These are phyloP conservation scores for Solea senegalensis DNA, from an alignment of 2,113 vertebrate species.

Conservation along the genomic window DNA sequence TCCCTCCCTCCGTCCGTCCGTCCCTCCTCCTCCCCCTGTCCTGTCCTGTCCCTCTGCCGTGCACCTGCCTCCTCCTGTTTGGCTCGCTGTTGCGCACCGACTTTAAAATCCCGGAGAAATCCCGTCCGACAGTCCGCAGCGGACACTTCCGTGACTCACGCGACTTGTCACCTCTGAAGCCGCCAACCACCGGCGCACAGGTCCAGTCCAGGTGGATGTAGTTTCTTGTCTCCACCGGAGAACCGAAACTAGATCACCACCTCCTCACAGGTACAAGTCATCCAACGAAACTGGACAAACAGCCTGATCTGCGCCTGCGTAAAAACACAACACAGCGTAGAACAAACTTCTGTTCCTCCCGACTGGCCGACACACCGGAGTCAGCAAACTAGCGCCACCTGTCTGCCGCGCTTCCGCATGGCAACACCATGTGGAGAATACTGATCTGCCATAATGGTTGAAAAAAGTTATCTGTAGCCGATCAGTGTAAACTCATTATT, in stretches of 20 bases:
- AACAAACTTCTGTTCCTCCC: conserved; percentile 78
- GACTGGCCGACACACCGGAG: conserved; percentile 39
- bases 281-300: conserved; percentile 85
- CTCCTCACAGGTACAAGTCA: conserved; percentile 83
- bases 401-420: conserved; percentile 45
- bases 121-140: conserved; percentile 59
- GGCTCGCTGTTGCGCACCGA: conserved; percentile 74
- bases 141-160: conserved; percentile 50
- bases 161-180: conserved; percentile 26
- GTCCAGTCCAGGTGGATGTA: not conserved
- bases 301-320: conserved; percentile 82
- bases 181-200: not conserved
- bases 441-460: too few relatives aligned
- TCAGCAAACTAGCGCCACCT: conserved; percentile 76
- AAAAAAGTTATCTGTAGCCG: too few relatives aligned
- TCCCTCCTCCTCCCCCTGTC: conserved; percentile 26
- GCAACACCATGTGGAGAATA: too few relatives aligned
- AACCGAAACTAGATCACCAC: conserved; percentile 72
- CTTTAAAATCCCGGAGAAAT: conserved; percentile 64
- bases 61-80: conserved; percentile 78
- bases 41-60: conserved; percentile 50
- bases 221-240: conserved; percentile 20
- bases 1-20: conserved; percentile 16
- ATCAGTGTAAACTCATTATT: too few relatives aligned
- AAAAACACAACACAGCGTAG: conserved; percentile 65